Evolutionary conservation across 2,888 invertebrate genomes (phyloP).

Genomic region (Caenorhabditis wallacei): DNA sequence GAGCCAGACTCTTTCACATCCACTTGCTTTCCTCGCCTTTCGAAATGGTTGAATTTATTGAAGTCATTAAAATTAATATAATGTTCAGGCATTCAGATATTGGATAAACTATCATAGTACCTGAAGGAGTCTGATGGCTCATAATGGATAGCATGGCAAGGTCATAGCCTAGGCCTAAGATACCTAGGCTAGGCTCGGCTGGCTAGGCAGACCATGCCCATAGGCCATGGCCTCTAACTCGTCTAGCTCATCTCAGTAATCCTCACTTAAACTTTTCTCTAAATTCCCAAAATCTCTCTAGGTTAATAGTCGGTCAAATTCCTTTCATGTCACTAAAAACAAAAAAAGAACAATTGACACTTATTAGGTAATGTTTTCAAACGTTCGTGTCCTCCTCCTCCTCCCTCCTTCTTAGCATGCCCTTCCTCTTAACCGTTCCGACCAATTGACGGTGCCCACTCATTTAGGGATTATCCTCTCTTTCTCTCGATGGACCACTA

Average conservation of each 20-base stretch:
- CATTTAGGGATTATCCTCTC: conserved; percentile 52
- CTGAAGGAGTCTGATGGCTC: too few relatives aligned
- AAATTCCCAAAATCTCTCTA: too few relatives aligned
- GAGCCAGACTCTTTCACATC: conserved; percentile 33
- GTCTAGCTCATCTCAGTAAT: too few relatives aligned
- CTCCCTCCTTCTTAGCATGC: background rate
- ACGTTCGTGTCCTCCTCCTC: conserved; percentile 9
- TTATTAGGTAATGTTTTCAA: conserved; percentile 51
- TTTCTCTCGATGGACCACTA: background rate
- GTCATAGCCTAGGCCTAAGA: too few relatives aligned
- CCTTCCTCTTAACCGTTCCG: conserved; percentile 10
- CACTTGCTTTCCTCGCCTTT: conserved; percentile 46
- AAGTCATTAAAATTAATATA: too few relatives aligned
- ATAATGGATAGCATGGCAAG: too few relatives aligned
- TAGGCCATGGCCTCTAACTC: too few relatives aligned
- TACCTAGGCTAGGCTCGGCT: too few relatives aligned
- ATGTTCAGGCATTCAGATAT: too few relatives aligned
- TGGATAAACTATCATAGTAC: too few relatives aligned
- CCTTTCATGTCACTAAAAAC: background rate
- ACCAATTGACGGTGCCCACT: conserved; percentile 17
- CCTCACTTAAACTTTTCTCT: too few relatives aligned
- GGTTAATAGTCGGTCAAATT: background rate
- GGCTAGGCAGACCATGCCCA: too few relatives aligned
- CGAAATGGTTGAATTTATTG: conserved; percentile 5
- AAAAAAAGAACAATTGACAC: conserved; percentile 28